These are phyloP conservation scores for Cataglyphis hispanica DNA, from an alignment of 1,140 invertebrate species.

Conservation along the genomic window DNA sequence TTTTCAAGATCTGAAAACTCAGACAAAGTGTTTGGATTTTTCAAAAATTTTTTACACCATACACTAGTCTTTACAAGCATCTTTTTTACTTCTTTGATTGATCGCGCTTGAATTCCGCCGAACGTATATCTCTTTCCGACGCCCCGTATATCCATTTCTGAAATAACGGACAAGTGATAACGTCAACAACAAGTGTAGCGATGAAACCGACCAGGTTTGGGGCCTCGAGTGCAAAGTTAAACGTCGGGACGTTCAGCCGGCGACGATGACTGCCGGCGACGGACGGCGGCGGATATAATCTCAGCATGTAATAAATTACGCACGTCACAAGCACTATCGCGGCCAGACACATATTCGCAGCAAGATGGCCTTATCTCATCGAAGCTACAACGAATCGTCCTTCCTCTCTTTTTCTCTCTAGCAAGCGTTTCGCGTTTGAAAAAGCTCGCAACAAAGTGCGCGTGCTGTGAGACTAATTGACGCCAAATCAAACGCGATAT, in stretches of 20 bases:
- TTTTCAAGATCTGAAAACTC: no score
- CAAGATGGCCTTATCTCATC: slow-evolving; percentile 78
- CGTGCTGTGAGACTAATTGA: slow-evolving; percentile 74
- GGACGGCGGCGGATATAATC: slow-evolving; percentile 71
- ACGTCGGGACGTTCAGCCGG: slow-evolving; percentile 37
- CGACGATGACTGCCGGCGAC: slow-evolving; percentile 49
- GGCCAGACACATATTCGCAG: slow-evolving; percentile 78
- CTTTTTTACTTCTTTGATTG: not conserved
- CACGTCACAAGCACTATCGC: slow-evolving; percentile 77
- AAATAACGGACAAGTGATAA: slow-evolving; percentile 43
- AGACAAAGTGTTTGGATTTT: no score
- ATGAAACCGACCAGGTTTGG: slow-evolving; percentile 45
- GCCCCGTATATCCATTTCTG: not conserved
- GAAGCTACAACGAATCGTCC: slow-evolving; percentile 74
- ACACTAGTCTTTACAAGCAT: not conserved
- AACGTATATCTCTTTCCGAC: not conserved
- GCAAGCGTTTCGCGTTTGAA: slow-evolving; percentile 47
- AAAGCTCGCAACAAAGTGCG: slow-evolving; percentile 55
- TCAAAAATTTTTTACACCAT: no score
- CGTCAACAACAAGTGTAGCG: slow-evolving; percentile 48
- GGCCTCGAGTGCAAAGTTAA: slow-evolving; percentile 36
- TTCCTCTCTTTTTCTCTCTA: slow-evolving; percentile 48
- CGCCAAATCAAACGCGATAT: slow-evolving; percentile 66
- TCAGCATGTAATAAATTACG: slow-evolving; percentile 79
- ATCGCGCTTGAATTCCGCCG: not conserved